phyloP scores from a whole-genome alignment of 2,888 invertebrate species.

The Neoscelio sp. region DNA sequence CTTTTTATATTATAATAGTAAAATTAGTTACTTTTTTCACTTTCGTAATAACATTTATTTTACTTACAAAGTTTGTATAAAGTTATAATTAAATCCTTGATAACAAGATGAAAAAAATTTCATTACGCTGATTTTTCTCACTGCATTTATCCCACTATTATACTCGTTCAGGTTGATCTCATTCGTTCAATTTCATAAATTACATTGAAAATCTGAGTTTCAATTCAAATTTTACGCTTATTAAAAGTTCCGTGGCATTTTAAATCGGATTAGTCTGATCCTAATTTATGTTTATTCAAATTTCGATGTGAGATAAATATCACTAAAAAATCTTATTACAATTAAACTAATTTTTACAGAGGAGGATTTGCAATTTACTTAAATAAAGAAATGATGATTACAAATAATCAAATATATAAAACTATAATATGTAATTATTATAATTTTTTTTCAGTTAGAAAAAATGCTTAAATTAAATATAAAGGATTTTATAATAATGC shows the following conservation, averaged over 20 bases:
- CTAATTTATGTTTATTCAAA: too few species aligned
- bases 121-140: not conserved
- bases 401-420: too few species aligned
- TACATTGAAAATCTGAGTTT: not conserved
- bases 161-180: not conserved
- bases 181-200: constrained; percentile 18
- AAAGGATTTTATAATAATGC: too few species aligned
- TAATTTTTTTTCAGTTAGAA: too few species aligned
- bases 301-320: too few species aligned
- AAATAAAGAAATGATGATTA: too few species aligned
- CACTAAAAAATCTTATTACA: too few species aligned
- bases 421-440: too few species aligned
- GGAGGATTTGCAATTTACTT: too few species aligned
- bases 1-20: not conserved
- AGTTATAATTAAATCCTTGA: not conserved
- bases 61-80: too few species aligned
- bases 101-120: not conserved
- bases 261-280: constrained; percentile 15
- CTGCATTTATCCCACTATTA: not conserved
- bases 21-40: not conserved
- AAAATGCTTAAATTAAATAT: too few species aligned
- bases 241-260: constrained; percentile 15
- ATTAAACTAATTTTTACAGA: too few species aligned
- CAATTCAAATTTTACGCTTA: constrained; percentile 11
- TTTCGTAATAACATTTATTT: not conserved